Conservation (phyloP, 1,140 invertebrate genomes). For the Drosophila ananassae region DNA sequence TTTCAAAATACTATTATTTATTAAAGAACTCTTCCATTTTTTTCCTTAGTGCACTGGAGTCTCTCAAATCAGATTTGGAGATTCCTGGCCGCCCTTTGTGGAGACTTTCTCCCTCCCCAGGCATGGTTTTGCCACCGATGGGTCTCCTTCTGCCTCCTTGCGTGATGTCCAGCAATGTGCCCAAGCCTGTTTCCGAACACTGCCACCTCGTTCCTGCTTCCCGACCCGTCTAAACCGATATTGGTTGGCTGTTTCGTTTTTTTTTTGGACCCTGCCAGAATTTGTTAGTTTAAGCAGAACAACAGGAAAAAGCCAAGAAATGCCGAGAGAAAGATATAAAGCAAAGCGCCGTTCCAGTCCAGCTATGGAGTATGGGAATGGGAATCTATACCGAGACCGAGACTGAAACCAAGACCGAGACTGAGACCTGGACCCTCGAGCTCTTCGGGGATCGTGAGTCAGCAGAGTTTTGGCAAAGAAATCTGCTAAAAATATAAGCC, state of each 20-base stretch:
- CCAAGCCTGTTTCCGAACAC: slow-evolving; percentile 65
- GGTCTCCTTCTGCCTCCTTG: slow-evolving; percentile 56
- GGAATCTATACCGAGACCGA: slow-evolving; percentile 23
- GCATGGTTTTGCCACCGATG: slow-evolving; percentile 35
- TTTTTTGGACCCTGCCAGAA: slow-evolving; percentile 66
- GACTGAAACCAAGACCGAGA: slow-evolving; percentile 14
- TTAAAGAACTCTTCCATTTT: not conserved
- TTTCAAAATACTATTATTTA: too few species aligned
- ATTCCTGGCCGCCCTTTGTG: slow-evolving; percentile 46
- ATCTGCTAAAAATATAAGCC: slow-evolving; percentile 69
- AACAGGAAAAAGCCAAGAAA: slow-evolving; percentile 28
- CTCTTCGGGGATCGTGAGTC: slow-evolving; percentile 73
- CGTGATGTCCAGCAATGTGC: slow-evolving; percentile 79
- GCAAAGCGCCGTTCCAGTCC: slow-evolving; percentile 62
- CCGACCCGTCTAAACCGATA: not conserved
- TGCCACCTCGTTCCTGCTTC: not conserved
- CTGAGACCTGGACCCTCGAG: slow-evolving; percentile 38
- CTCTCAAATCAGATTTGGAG: slow-evolving; percentile 28
- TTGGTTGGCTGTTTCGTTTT: slow-evolving; percentile 7
- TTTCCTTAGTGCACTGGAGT: slow-evolving; percentile 10
- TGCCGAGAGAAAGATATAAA: slow-evolving; percentile 48
- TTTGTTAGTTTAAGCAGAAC: slow-evolving; percentile 69
- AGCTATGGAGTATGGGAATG: slow-evolving; percentile 37
- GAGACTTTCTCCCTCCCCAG: slow-evolving; percentile 69
- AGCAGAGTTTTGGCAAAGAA: slow-evolving; percentile 62